These are phyloP conservation scores for Phylloscopus trochiloides DNA, from an alignment of 2,113 vertebrate species.

Conservation along the genomic window DNA sequence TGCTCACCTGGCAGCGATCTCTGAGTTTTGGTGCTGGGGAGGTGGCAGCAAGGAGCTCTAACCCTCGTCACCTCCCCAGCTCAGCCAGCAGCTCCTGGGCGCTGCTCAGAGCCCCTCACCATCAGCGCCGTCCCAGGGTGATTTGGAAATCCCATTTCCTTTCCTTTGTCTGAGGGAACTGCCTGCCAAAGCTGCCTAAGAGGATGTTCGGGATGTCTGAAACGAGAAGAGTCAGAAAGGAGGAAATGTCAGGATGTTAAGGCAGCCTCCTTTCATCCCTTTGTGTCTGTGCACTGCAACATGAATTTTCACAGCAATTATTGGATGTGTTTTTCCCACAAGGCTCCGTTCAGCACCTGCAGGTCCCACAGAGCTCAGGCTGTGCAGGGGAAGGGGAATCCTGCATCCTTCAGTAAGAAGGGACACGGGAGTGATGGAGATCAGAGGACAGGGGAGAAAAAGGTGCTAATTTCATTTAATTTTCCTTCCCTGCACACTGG, in stretches of 20 bases:
- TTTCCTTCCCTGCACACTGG: background rate
- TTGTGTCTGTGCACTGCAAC: conserved; percentile 8
- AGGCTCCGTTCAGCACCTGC: background rate
- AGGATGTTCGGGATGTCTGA: background rate
- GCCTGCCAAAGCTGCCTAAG: background rate
- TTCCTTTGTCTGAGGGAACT: background rate
- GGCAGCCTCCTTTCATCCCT: conserved; percentile 43
- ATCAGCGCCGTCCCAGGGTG: background rate
- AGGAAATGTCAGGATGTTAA: conserved; percentile 5
- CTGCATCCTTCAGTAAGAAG: background rate
- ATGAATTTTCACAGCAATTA: background rate
- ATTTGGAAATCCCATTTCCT: conserved; percentile 27
- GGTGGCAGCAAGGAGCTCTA: background rate
- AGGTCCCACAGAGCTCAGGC: background rate
- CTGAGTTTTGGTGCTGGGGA: background rate
- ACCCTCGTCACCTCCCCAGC: background rate
- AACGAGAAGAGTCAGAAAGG: background rate
- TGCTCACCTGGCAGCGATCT: too few species aligned
- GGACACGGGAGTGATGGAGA: accelerated
- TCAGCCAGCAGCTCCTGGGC: background rate
- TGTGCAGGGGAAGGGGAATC: background rate
- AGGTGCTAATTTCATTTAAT: background rate
- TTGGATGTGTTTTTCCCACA: background rate
- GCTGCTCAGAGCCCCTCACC: background rate
- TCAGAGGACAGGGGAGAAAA: background rate